Evolutionary conservation across 2,888 invertebrate genomes (phyloP), one percentile per base, ranked within the genome.

Genomic region (Fissipunctia ypsillon): DNA sequence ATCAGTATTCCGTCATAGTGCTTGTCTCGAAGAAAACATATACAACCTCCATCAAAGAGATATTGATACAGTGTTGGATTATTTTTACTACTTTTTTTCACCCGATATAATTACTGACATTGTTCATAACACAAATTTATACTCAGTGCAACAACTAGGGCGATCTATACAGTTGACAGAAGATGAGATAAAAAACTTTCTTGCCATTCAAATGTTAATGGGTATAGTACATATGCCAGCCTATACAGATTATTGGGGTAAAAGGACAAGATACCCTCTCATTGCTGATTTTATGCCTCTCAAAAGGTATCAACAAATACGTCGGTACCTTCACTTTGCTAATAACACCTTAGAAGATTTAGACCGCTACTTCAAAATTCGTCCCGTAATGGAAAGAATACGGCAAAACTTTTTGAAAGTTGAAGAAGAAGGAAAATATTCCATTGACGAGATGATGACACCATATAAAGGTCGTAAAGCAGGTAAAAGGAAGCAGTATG

Each of bases 401-500:
- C 68, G 75, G 9, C 59, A 71, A 67, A 84, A 82, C 63, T 83
- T 76, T 72, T 71, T 79, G 54, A 74, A 75, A 71, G 43, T 83
- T 31, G 80, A 86, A 70, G 70, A 70, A 56, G 56, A 70, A 70
- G 70, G 63, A 56, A 54, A 64, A 56, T 89, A 78, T 66, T 84
- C 83, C 16, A 81, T 87, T 19, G 91, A 91, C 76, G 89, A 91
- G 70, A 89, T 89, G 88, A 91, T 90, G 87, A 80, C 91, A 76
- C 35, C 35, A 22, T 54, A 54, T 28, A 54, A 56, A 56, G 56
- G 56, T 19, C 28, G 28, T 56, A 56, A 31, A 56, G 56, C 56
- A 31, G 28, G 56, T 56, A 56, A 56, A 56, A 56, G 56, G 19
- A 56, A 56, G 28, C 56, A 56, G 28, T 56, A 56, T 56, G 28